phyloP scores from a whole-genome alignment of 2,113 vertebrate genomes.

The Dermatemys mawii region DNA sequence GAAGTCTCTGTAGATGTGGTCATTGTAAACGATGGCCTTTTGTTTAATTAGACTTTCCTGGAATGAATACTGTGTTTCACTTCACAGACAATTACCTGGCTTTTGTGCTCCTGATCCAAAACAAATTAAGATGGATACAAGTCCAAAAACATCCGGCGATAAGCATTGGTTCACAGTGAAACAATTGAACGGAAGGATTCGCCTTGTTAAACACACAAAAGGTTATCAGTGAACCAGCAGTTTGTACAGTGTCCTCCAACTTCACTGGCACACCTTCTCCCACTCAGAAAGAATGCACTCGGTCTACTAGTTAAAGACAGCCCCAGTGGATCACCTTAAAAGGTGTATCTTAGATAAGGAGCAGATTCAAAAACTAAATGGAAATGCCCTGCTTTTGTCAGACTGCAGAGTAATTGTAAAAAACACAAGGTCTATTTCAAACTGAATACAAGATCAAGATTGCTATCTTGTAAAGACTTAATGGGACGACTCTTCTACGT shows the following conservation, averaged over 20 bases:
- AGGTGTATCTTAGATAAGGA: background rate
- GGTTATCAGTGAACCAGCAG: constrained; percentile 31
- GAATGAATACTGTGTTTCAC: background rate
- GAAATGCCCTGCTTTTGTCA: background rate
- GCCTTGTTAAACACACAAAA: constrained; percentile 41
- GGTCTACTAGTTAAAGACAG: background rate
- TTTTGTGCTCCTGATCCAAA: constrained; percentile 50
- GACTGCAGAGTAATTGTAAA: background rate
- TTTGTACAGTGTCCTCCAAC: background rate
- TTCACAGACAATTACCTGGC: constrained; percentile 30
- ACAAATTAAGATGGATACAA: constrained; percentile 43
- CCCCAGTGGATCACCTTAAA: background rate
- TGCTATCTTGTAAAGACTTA: constrained; percentile 47
- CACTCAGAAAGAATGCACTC: background rate
- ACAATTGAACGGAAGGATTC: constrained; percentile 67
- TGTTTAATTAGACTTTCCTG: background rate
- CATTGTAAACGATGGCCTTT: background rate
- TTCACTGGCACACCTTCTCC: background rate
- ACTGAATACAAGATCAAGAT: background rate
- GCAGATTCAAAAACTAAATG: background rate
- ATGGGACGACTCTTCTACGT: background rate
- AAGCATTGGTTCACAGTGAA: background rate
- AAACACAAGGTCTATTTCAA: background rate
- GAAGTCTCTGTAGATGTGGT: accelerated
- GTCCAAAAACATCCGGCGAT: constrained; percentile 35